These are phyloP conservation scores for Erebia ligea DNA, from an alignment of 2,888 invertebrate species.

Conservation along the genomic window DNA sequence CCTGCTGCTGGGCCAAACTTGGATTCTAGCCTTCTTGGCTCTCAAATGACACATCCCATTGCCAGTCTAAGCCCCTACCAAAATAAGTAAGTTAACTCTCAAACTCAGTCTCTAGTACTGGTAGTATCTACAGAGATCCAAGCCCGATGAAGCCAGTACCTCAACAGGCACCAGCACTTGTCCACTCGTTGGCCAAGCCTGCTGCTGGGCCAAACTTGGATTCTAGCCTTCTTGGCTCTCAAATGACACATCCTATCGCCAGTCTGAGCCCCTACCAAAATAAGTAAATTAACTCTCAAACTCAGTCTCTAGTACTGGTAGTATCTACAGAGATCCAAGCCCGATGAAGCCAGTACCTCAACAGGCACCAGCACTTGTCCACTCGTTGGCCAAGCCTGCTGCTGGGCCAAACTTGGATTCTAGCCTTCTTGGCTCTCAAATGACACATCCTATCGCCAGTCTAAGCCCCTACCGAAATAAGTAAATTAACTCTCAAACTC, in stretches of 20 bases:
- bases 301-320: too few relatives aligned
- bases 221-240: slow-evolving; percentile 67
- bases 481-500: slow-evolving; percentile 69
- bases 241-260: slow-evolving; percentile 89
- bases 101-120: background rate
- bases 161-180: background rate
- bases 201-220: slow-evolving; percentile 55
- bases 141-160: background rate
- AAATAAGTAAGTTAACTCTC: slow-evolving; percentile 86
- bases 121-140: background rate
- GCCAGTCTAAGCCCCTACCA: slow-evolving; percentile 95
- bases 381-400: slow-evolving; percentile 32
- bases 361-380: background rate
- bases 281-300: slow-evolving; percentile 82
- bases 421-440: slow-evolving; percentile 70
- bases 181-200: slow-evolving; percentile 29
- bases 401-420: slow-evolving; percentile 57
- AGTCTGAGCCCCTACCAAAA: slow-evolving; percentile 97
- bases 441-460: slow-evolving; percentile 90
- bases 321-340: too few relatives aligned
- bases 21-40: slow-evolving; percentile 69
- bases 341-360: background rate
- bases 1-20: slow-evolving; percentile 53
- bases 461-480: slow-evolving; percentile 97
- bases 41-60: slow-evolving; percentile 89